phyloP scores from a whole-genome alignment of 1,140 invertebrate species.

The Drosophila tristis region DNA sequence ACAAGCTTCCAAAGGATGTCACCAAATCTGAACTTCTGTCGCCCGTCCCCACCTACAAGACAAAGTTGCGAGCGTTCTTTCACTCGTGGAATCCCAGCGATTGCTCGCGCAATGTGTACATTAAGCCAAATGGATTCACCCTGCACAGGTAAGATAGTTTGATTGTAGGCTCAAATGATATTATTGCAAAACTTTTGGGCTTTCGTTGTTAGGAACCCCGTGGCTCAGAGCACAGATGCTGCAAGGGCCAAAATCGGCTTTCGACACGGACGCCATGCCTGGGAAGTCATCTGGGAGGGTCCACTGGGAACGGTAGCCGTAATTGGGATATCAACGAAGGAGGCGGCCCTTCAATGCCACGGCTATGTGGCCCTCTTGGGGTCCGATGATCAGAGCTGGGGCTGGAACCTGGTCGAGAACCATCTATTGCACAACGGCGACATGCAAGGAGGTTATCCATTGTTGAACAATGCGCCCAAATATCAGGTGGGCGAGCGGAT shows the following conservation, averaged over 20 bases:
- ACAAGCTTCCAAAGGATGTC: conserved; percentile 94
- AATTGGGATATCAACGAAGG: conserved; percentile 97
- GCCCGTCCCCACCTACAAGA: conserved; percentile 95
- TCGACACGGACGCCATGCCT: conserved; percentile 96
- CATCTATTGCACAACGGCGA: conserved; percentile 98
- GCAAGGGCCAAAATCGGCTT: conserved; percentile 98
- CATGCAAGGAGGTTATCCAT: conserved; percentile 96
- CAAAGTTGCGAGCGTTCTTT: conserved; percentile 96
- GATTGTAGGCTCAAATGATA: conserved; percentile 38
- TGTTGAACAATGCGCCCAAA: conserved; percentile 98
- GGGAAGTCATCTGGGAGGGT: conserved; percentile 99
- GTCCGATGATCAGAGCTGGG: conserved; percentile 98
- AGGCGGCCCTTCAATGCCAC: conserved; percentile 94
- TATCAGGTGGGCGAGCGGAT: conserved; percentile 99
- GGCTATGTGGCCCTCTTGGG: conserved; percentile 98
- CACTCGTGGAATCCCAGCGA: conserved; percentile 99
- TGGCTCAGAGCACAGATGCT: conserved; percentile 99
- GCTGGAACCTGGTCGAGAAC: conserved; percentile 99
- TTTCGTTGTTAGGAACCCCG: conserved; percentile 90
- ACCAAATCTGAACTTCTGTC: conserved; percentile 96
- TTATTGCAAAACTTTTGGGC: background rate
- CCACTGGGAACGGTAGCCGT: conserved; percentile 98
- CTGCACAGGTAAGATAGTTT: conserved; percentile 88
- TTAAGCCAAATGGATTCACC: conserved; percentile 98
- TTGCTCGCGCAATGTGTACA: conserved; percentile 98